Evolutionary conservation across 2,888 invertebrate species (phyloP).

Genomic region (Teleogryllus oceanicus): DNA sequence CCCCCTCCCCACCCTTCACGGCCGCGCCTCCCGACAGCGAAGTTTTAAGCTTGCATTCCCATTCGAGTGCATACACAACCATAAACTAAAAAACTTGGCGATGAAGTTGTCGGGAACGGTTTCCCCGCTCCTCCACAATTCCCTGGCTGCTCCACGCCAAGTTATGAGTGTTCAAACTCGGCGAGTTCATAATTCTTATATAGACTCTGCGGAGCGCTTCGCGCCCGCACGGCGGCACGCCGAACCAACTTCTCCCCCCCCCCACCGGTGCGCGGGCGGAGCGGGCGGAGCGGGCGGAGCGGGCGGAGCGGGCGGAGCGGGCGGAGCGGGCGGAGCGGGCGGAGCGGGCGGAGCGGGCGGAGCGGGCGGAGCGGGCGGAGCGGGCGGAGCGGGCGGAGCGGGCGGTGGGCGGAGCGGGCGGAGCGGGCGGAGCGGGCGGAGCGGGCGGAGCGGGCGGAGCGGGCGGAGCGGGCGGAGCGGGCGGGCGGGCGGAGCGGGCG

Average conservation of each 20-base stretch:
- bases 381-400: too few relatives aligned
- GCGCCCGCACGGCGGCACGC: not conserved
- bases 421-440: too few relatives aligned
- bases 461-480: too few relatives aligned
- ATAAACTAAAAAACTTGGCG: not conserved
- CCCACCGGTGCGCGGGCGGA: not conserved
- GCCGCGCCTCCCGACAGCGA: not conserved
- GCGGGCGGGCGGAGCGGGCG: too few relatives aligned
- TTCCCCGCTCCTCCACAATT: not conserved
- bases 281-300: too few relatives aligned
- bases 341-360: too few relatives aligned
- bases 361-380: too few relatives aligned
- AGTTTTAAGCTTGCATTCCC: constrained; percentile 9
- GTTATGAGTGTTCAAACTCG: not conserved
- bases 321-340: too few relatives aligned
- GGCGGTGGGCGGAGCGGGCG: too few relatives aligned
- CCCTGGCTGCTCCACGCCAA: not conserved
- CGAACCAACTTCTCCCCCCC: not conserved
- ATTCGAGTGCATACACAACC: constrained; percentile 18
- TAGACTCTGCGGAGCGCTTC: not conserved
- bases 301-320: too few relatives aligned
- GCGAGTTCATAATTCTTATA: constrained; percentile 2
- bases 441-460: too few relatives aligned
- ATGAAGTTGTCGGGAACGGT: constrained; percentile 8
- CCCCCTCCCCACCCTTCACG: not conserved